A percentile compares a stretch with the other conserved stretches of the same genome.
phyloP scores from a whole-genome alignment of 1,140 invertebrate genomes.

The Onthophagus taurus region DNA sequence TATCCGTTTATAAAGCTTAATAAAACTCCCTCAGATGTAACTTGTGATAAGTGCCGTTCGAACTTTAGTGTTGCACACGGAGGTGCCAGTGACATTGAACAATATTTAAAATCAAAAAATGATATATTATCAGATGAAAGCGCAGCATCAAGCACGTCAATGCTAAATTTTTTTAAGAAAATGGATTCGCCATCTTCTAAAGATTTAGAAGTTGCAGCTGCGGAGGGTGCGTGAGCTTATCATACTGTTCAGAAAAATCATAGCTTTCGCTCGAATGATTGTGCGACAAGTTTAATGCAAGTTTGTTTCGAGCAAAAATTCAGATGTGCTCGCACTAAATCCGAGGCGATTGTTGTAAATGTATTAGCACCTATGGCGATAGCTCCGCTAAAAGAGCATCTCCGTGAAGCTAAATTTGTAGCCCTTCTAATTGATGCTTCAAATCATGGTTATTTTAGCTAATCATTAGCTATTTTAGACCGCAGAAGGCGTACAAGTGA shows the following conservation, averaged over 20 bases:
- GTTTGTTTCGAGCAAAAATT: constrained; percentile 20
- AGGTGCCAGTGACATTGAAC: constrained; percentile 32
- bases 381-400: background rate
- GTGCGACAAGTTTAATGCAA: constrained; percentile 27
- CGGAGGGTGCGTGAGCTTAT: constrained; percentile 27
- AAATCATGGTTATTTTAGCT: constrained; percentile 27
- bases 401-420: too few relatives aligned
- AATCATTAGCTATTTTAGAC: constrained; percentile 25
- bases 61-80: constrained; percentile 30
- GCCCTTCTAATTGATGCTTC: too few relatives aligned
- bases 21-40: constrained; percentile 26
- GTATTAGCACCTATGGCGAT: constrained; percentile 7
- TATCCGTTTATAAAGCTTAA: constrained; percentile 28
- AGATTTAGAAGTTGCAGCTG: constrained; percentile 19
- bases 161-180: constrained; percentile 28
- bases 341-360: constrained; percentile 11
- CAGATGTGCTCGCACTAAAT: constrained; percentile 12
- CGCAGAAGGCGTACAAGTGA: constrained; percentile 21
- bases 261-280: constrained; percentile 31
- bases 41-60: constrained; percentile 32
- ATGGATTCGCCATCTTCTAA: constrained; percentile 21
- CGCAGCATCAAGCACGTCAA: constrained; percentile 27
- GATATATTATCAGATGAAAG: constrained; percentile 30
- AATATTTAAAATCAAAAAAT: constrained; percentile 34
- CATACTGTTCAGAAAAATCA: constrained; percentile 31